phyloP scores from a whole-genome alignment of 37 sponge, comb jelly and placozoan genomes.

The Aplysina aerophoba region DNA sequence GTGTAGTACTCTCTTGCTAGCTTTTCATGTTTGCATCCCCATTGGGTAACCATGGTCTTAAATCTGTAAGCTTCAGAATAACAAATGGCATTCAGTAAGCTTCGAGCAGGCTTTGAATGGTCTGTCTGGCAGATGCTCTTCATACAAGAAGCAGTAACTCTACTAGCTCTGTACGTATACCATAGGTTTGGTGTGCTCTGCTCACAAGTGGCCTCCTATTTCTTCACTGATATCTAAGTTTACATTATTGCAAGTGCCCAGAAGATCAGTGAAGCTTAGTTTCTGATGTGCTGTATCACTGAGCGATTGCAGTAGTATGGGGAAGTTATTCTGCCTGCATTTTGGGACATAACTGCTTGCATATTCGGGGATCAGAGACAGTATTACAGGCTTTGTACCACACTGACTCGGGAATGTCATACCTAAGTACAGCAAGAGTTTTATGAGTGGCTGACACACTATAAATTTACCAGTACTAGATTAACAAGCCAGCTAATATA shows the following conservation, averaged over 20 bases:
- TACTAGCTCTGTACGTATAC: slow-evolving; percentile 42
- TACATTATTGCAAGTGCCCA: slow-evolving; percentile 1
- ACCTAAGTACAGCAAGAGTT: too few relatives aligned
- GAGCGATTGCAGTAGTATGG: slow-evolving; percentile 28
- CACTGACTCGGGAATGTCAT: background rate
- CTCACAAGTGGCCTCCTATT: slow-evolving; percentile 23
- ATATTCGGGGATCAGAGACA: slow-evolving; percentile 37
- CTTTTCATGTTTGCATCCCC: slow-evolving; percentile 52
- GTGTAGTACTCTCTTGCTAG: slow-evolving; percentile 22
- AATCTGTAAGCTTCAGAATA: slow-evolving; percentile 36
- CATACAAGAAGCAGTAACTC: slow-evolving; percentile 47
- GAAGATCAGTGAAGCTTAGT: slow-evolving; percentile 24
- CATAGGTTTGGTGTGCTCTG: slow-evolving; percentile 29
- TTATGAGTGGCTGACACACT: too few relatives aligned
- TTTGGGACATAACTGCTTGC: slow-evolving; percentile 36
- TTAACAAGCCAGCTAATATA: background rate
- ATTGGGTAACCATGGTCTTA: slow-evolving; percentile 10
- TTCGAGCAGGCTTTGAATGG: slow-evolving; percentile 19
- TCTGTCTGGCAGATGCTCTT: slow-evolving; percentile 27
- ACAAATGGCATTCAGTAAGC: slow-evolving; percentile 37
- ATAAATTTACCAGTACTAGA: too few relatives aligned
- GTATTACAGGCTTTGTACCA: slow-evolving; percentile 25
- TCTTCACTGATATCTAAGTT: slow-evolving; percentile 8
- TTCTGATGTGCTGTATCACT: background rate
- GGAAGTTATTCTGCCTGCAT: background rate